These are phyloP conservation scores for Vespertilio murinus DNA, from an alignment of 2,797 vertebrate genomes.

Conservation along the genomic window DNA sequence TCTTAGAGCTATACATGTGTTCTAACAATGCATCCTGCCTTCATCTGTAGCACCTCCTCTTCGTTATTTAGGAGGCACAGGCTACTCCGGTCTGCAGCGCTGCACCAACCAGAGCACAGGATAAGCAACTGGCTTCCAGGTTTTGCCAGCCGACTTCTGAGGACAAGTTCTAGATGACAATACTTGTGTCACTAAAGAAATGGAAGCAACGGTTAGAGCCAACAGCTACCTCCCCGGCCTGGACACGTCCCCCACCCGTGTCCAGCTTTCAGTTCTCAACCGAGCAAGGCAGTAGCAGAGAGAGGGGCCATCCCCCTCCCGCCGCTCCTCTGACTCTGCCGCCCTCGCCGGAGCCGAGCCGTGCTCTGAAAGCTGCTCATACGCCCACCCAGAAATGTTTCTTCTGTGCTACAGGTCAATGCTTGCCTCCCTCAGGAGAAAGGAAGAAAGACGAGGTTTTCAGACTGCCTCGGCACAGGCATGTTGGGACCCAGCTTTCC, in stretches of 20 bases:
- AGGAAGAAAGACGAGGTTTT: conserved; percentile 24
- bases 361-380: not conserved
- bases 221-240: not conserved
- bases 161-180: not conserved
- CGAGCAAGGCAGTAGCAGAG: not conserved
- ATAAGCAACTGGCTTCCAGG: not conserved
- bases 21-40: not conserved
- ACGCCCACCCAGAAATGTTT: not conserved
- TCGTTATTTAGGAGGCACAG: not conserved
- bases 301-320: not conserved
- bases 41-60: not conserved
- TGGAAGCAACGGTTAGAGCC: not conserved
- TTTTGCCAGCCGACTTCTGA: conserved; percentile 9
- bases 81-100: not conserved
- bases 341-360: not conserved
- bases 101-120: not conserved
- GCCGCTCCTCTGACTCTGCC: not conserved
- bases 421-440: conserved; percentile 6
- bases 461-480: not conserved
- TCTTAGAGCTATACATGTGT: not conserved
- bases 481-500: not conserved
- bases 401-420: not conserved
- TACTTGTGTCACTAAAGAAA: not conserved
- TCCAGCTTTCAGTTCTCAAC: not conserved
- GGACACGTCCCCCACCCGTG: not conserved